A percentile compares a stretch with the other conserved stretches of the same genome.
Conservation (phyloP, 2,797 vertebrate genomes). For the Holocentrus rufus region DNA sequence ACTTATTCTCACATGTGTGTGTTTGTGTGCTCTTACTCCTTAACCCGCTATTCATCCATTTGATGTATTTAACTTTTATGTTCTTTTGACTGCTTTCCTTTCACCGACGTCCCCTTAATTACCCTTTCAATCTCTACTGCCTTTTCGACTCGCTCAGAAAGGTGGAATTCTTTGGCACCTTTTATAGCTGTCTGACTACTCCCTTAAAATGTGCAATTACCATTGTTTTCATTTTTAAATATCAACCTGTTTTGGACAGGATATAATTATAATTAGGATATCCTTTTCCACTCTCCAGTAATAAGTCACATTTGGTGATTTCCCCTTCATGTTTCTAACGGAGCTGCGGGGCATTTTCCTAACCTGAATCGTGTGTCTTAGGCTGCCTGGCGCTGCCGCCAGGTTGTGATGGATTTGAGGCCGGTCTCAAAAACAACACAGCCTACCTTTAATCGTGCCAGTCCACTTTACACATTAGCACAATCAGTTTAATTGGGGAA, state of each 20-base stretch:
- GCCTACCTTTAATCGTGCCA: slow-evolving; percentile 54
- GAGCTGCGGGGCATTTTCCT: slow-evolving; percentile 50
- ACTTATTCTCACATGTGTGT: slow-evolving; percentile 16
- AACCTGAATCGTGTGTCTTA: slow-evolving; percentile 23
- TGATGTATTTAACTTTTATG: slow-evolving; percentile 48
- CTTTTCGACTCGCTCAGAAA: slow-evolving; percentile 44
- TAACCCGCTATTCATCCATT: slow-evolving; percentile 44
- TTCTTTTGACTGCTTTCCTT: slow-evolving; percentile 40
- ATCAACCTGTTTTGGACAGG: slow-evolving; percentile 58
- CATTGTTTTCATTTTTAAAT: slow-evolving; percentile 67
- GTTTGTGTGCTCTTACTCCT: slow-evolving; percentile 3
- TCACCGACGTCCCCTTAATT: slow-evolving; percentile 34
- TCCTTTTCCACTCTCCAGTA: slow-evolving; percentile 65
- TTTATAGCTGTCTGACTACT: slow-evolving; percentile 13
- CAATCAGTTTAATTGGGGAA: slow-evolving; percentile 68
- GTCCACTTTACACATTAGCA: slow-evolving; percentile 69
- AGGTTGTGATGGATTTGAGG: slow-evolving; percentile 64
- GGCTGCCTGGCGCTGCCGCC: slow-evolving; percentile 30
- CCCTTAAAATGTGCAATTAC: slow-evolving; percentile 56
- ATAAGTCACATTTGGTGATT: slow-evolving; percentile 63
- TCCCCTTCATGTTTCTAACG: slow-evolving; percentile 27
- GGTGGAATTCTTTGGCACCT: slow-evolving; percentile 39
- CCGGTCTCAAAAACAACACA: slow-evolving; percentile 65
- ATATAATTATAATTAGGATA: slow-evolving; percentile 69
- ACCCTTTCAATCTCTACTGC: slow-evolving; percentile 39